Percentiles rank a stretch among this genome's conserved stretches.
Evolutionary conservation across 2,888 invertebrate genomes (phyloP).

Genomic region (Cyaniris semiargus): DNA sequence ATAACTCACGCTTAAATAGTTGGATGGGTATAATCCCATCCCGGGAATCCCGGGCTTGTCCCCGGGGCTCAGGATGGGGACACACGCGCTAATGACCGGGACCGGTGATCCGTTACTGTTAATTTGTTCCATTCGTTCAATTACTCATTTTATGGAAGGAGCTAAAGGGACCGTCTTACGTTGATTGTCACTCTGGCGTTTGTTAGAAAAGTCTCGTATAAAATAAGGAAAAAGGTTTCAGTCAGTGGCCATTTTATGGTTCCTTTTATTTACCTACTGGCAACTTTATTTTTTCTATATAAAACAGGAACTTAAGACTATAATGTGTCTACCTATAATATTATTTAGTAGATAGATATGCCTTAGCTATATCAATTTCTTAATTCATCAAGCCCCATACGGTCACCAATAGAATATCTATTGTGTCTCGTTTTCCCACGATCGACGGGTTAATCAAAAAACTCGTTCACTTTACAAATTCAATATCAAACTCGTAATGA

Average conservation of each 20-base stretch:
- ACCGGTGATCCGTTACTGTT: constrained; percentile 19
- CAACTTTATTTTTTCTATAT: too few relatives aligned
- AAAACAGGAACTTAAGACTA: too few relatives aligned
- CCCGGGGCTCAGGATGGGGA: background rate
- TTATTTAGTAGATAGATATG: too few relatives aligned
- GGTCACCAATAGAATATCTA: too few relatives aligned
- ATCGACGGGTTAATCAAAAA: too few relatives aligned
- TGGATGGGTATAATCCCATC: constrained; percentile 4
- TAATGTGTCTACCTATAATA: too few relatives aligned
- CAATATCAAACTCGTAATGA: background rate
- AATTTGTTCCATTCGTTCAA: constrained; percentile 19
- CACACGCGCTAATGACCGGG: constrained; percentile 22
- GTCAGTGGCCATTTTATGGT: background rate
- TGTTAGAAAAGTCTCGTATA: background rate
- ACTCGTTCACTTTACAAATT: background rate
- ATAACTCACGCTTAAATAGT: constrained; percentile 23
- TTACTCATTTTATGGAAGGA: constrained; percentile 6
- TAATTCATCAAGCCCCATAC: too few relatives aligned
- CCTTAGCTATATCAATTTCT: too few relatives aligned
- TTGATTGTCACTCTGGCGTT: background rate
- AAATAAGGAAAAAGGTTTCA: background rate
- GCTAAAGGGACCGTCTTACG: background rate
- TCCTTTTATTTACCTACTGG: background rate
- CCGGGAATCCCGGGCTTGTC: background rate
- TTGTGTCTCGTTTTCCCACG: too few relatives aligned